Base-by-base conservation (phyloP, 2,113 vertebrate genomes). In the Vireo altiloquus region DNA sequence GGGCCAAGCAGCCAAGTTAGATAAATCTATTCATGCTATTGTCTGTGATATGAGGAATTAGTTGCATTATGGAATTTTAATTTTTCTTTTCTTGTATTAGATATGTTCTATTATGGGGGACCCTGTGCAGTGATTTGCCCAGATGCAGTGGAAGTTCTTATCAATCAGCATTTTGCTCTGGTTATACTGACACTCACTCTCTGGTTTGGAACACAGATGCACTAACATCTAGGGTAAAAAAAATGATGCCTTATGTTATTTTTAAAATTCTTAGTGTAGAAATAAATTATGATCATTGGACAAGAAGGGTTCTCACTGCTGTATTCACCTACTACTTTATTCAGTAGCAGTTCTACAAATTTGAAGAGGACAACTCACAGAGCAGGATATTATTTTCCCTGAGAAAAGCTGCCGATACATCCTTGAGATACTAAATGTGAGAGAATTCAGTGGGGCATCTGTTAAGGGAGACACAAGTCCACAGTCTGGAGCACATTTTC, bases 351-450 rank as follows among this genome's bases (percentile, higher is more conserved):
- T 56, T 85, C 31, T 87, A 76, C 20, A 69, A 11, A 11, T 61
- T 61, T 17, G 57, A 88, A 94, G 42, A 46, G 37, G 16, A 82
- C 46, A 75, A 6, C 9, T 78, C 28, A 66, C 1, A 6, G 25
- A 57, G 42, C 12, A 75, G 39, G 25, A 39, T 77, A 47, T 59
- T 81, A 35, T 47, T 89, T 92, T 72, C 20, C 35, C 24, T 44
- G 15, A 75, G n/a, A 53, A 87, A 93, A 89, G 31, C 30, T 66
- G 64, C 63, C 21, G 54, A 31, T 59, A 66, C 63, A 21, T 82
- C 72, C 69, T 75, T 84, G 61, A 81, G 52, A 71, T 63, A 78
- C n/a, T 77, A 68, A 87, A 84, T 63, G 52, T 90, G 80, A 64
- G 56, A 84, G 72, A 86, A 94, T 69, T 87, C 61, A 61, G 56